Percentiles rank a stretch among this genome's conserved stretches.
Conservation (phyloP, 1,140 invertebrate species). For the Anagrus nilaparvatae region DNA sequence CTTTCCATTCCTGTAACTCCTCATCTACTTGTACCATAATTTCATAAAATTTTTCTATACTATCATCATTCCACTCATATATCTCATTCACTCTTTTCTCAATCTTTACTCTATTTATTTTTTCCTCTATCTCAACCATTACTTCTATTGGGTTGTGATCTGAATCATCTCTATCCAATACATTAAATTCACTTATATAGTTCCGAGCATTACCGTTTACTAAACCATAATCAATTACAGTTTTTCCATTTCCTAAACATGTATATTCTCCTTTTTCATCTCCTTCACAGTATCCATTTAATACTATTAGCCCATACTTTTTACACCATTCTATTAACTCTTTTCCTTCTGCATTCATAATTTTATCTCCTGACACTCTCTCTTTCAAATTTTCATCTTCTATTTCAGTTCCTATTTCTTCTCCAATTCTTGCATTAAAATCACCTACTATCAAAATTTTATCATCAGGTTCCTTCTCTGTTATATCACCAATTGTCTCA, state of each 20-base stretch:
- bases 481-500: too few relatives aligned
- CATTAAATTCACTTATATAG: too few relatives aligned
- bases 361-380: conserved; percentile 11
- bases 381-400: neutral
- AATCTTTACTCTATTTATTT: too few relatives aligned
- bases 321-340: conserved; percentile 10
- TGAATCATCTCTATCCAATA: too few relatives aligned
- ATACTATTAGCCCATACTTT: neutral
- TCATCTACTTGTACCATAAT: too few relatives aligned
- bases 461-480: neutral
- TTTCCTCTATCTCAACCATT: too few relatives aligned
- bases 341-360: conserved; percentile 12
- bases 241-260: conserved; percentile 2
- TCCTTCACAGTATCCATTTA: conserved; percentile 12
- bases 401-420: neutral
- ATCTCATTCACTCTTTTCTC: too few relatives aligned
- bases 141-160: too few relatives aligned
- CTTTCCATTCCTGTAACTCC: too few relatives aligned
- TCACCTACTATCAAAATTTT: conserved; percentile 9
- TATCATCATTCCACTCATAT: too few relatives aligned
- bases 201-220: neutral
- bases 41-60: too few relatives aligned
- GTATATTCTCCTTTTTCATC: conserved; percentile 13
- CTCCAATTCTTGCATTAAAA: conserved; percentile 15
- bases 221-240: conserved; percentile 6